Base-by-base conservation (phyloP, 2,888 invertebrate genomes). In the Amphipyra berbera region DNA sequence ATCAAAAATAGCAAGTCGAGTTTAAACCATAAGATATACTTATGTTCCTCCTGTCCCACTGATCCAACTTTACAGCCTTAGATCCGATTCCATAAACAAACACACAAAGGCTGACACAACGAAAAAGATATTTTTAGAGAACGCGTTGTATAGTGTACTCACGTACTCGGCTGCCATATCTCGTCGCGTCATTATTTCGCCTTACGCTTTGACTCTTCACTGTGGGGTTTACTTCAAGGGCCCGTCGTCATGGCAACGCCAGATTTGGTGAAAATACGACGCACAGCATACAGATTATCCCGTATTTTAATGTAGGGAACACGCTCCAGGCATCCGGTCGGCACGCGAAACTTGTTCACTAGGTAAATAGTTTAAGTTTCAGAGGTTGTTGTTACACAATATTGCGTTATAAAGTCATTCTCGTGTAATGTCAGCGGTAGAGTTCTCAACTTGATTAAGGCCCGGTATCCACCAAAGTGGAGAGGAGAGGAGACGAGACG, bases 291-390 rank as follows among this genome's bases (percentile, higher is more conserved):
- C 85, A 86, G 88, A 84, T 89, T 88, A 88, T 85, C 82, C 81
- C 78, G 83, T 84, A 81, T 86, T 78, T 78, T 78, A 74, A 81
- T 69, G 80, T 69, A 66, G 72, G 61, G 61, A 78, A 82, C 78
- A 82, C 85, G 86, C 88, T 87, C 64, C 82, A 85, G 87, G 88
- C 86, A 88, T 85, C 79, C 86, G 85, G 79, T 66, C 68, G 88
- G 92, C 86, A 89, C 87, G 82, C 80, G 73, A 87, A 91, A 92
- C 90, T 91, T 90, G 88, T 82, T 83, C 83, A 85, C 83, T 85
- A 86, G 87, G 89, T 88, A 89, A 93, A 93, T 93, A 93, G 92
- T 93, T 93, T 77, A 76, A 91, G 88, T 91, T 90, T 74, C 61
- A 63, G 58, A 66, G 71, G 57, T 72, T 81, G 81, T 84, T 82